Base-by-base conservation (phyloP, 2,113 vertebrate genomes). In the Myotis yumanensis region DNA sequence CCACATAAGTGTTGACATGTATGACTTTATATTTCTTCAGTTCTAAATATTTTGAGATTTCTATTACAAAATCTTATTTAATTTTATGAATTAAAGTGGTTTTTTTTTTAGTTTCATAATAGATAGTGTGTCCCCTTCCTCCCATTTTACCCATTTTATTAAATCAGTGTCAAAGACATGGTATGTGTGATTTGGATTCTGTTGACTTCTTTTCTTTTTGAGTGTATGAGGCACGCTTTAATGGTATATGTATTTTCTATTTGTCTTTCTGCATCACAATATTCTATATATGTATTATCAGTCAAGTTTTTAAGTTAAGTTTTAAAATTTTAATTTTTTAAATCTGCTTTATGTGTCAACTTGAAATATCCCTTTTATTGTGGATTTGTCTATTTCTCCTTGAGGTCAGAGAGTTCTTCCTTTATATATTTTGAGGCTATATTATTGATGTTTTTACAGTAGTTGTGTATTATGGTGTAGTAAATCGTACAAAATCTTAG, bases 31-130 rank as follows among this genome's bases (percentile, higher is more conserved):
- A 46, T 57, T 76, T 83, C 20, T 75, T 83, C 25, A 79, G 83
- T 93, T 80, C 64, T 92, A 86, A 86, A 46, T 86, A 79, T 71
- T 93, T 86, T 59, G 48, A 46, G 25, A 80, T 71, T 92, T 86
- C 23, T 71, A 8, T 86, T 80, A 71, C 3, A 23, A 37, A 71
- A 80, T 59, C 40, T 71, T 68, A 59, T 30, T 57, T 86, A 86
- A 57, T 68, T 68, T 69, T 32, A 37, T 59, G 48, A 92, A 69
- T 57, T 57, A 18, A 77, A 46, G 16, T 48, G 43, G 43, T 3
- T 11, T 71, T 59, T 12, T 22, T 43, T 43, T 54, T 0, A 51
- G 43, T 64, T 73, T 35, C 35, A 22, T 54, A n/a, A 30, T 66
- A 20, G 28, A 59, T 69, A 35, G 28, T 86, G 59, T 86, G 37